Evolutionary conservation across 2,888 invertebrate species (phyloP), one percentile per base, ranked within the genome.

Genomic region (Urechis unicinctus): DNA sequence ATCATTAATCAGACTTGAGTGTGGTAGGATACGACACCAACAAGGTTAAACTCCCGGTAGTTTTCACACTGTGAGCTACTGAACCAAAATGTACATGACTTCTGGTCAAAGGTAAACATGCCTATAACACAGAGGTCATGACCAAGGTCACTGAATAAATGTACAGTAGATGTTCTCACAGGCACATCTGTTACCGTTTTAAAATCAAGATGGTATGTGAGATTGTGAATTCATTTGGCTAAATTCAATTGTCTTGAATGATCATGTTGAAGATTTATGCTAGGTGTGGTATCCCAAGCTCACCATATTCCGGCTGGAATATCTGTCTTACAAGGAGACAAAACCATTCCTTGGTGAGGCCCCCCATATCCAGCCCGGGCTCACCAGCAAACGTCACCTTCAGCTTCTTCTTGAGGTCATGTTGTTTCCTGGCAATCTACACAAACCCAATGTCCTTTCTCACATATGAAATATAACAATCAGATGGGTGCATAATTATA

Each of bases 291-390:
- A n/a, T n/a, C n/a, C n/a, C n/a, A n/a, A 45, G 45, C 45, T 58
- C 57, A 79, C 80, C 80, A 66, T 79, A 80, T 60, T 80, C 78
- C 26, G 74, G 72, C 57, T 80, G 78, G 66, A 84, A 84, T 59
- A 84, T 83, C 64, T 83, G 81, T 53, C 82, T 73, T 53, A 84
- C 81, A 24, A 84, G 78, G 6, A 84, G 76, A 25, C 84, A 78
- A 67, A 84, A 84, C 84, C 84, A 84, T 69, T 84, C 84, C 67
- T 84, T 84, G 1, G 84, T 84, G 9, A 84, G 76, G 0, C 84
- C 84, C 2, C 84, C 84, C 84, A 84, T 84, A 67, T 84, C 84
- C 44, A 84, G 72, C 1, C 84, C 84, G 4, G 84, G 83, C 67
- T 84, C 84, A 1, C 83, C 84, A 1, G 81, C 79, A 68, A 84